phyloP scores from a whole-genome alignment of 2,888 invertebrate species.

The Falcaria lacertinaria region DNA sequence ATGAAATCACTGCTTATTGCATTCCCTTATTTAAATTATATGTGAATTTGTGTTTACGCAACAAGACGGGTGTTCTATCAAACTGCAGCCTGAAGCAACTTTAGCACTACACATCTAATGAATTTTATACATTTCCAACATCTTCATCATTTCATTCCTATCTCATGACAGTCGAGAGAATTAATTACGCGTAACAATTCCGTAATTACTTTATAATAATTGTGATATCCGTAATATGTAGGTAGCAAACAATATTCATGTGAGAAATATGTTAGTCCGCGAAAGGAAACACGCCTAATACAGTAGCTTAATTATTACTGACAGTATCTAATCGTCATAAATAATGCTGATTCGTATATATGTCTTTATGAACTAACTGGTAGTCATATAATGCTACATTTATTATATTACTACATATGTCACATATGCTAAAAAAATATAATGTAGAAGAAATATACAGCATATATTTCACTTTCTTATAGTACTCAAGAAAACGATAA shows the following conservation, averaged over 20 bases:
- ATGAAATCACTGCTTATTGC: not conserved
- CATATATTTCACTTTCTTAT: not conserved
- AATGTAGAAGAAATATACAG: too few species aligned
- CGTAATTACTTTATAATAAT: slow-evolving; percentile 36
- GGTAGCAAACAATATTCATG: slow-evolving; percentile 31
- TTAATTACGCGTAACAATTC: slow-evolving; percentile 25
- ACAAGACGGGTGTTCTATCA: not conserved
- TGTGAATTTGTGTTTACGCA: not conserved
- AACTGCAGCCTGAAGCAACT: not conserved
- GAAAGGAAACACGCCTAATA: slow-evolving; percentile 30
- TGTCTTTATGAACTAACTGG: not conserved
- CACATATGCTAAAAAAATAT: too few species aligned
- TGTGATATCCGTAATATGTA: slow-evolving; percentile 28
- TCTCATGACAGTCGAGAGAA: slow-evolving; percentile 30
- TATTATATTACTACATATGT: too few species aligned
- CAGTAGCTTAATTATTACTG: slow-evolving; percentile 10
- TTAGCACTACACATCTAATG: slow-evolving; percentile 19
- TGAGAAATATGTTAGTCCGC: slow-evolving; percentile 39
- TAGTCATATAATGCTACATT: too few species aligned
- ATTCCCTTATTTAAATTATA: not conserved
- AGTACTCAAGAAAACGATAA: not conserved
- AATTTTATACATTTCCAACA: slow-evolving; percentile 20
- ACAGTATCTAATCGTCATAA: slow-evolving; percentile 4
- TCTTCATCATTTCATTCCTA: slow-evolving; percentile 33
- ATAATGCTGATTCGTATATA: not conserved